These are phyloP conservation scores for Pararge aegeria DNA, from an alignment of 1,140 invertebrate genomes.

Conservation along the genomic window DNA sequence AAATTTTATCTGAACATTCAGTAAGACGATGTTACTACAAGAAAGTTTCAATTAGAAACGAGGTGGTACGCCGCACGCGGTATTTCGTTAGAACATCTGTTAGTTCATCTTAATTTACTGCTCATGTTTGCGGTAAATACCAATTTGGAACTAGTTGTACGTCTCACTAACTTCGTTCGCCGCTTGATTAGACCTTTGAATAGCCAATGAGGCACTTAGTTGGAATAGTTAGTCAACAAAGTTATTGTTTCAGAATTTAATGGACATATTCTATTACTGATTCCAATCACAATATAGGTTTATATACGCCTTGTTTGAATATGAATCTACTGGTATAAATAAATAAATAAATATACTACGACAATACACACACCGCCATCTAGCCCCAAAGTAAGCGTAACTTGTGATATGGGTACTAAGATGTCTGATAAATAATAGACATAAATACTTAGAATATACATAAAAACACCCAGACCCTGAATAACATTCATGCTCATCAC, in stretches of 20 bases:
- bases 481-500: too few species aligned
- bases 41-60: not conserved
- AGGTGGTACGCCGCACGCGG: constrained; percentile 33
- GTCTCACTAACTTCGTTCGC: constrained; percentile 47
- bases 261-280: not conserved
- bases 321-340: too few species aligned
- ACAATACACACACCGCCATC: too few species aligned
- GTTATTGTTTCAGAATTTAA: constrained; percentile 25
- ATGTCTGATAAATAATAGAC: too few species aligned
- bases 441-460: too few species aligned
- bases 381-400: too few species aligned
- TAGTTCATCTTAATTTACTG: constrained; percentile 68
- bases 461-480: too few species aligned
- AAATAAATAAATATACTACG: too few species aligned
- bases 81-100: constrained; percentile 60
- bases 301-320: too few species aligned
- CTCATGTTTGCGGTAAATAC: constrained; percentile 73
- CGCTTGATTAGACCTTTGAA: constrained; percentile 51
- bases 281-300: not conserved
- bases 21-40: too few species aligned
- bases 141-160: constrained; percentile 65
- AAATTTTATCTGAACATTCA: too few species aligned
- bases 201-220: constrained; percentile 48
- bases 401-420: too few species aligned
- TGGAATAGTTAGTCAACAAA: constrained; percentile 34